Base-by-base conservation (phyloP, 2,888 invertebrate species). In the Caenorhabditis macrosperma region DNA sequence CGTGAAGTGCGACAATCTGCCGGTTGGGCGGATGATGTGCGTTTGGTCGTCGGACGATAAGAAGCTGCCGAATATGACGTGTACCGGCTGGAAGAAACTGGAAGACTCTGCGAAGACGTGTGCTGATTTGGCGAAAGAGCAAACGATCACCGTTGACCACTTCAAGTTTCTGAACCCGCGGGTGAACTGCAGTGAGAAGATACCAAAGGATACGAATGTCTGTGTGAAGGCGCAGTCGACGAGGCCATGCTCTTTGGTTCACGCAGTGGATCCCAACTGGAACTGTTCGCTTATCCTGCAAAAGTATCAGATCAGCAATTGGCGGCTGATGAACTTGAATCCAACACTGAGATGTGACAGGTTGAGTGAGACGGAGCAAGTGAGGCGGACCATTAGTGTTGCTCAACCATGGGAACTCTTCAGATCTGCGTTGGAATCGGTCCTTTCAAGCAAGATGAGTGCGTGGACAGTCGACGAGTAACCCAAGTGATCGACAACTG, bases 101-200 rank as follows among this genome's bases (percentile, higher is more conserved):
- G 55, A 66, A 3, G 30, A 30, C 4, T 54, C 6, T 3, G n/a
- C 15, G 3, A 4, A 4, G 9, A 41, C 15, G 2, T 46, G 46
- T 20, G 5, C 17, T 5, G 46, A 46, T 2, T 6, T 46, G 46
- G 46, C 46, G 10, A 17, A 17, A 4, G 46, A 46, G 20, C 17
- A 48, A 22, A 10, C 2, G 2, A 48, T 68, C 1, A 61, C 71
- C 1, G 30, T 71, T 7, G 71, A 71, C 17, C 44, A 55, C 2
- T 63, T 71, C 20, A 61, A 44, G 20, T 71, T 71, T 15, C 10
- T 71, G 33, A 71, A 71, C 46, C 71, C 71, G n/a, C 61, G 57
- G 22, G 20, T 57, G 0, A 68, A 68, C 35, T 68, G 67, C 15
- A 28, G 0, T 1, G n/a, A 46, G 48, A 46, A 44, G 6, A 28